These are phyloP conservation scores for Balaeniceps rex DNA, from an alignment of 2,113 vertebrate species.

Conservation along the genomic window DNA sequence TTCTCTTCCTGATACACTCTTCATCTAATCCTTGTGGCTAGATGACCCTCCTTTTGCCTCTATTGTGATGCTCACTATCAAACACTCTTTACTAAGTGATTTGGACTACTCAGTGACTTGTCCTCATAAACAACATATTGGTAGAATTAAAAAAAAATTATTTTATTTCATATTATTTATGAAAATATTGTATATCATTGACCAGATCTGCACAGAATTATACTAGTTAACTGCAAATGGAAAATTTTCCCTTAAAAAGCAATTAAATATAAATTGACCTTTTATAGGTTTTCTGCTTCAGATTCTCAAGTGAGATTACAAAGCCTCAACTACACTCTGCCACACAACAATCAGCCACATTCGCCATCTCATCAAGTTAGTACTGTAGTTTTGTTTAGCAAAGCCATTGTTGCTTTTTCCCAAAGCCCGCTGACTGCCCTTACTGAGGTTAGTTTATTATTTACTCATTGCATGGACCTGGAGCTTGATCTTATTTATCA, in stretches of 20 bases:
- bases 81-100: background rate
- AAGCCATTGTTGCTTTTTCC: background rate
- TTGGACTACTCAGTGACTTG: background rate
- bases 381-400: background rate
- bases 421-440: background rate
- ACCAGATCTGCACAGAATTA: background rate
- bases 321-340: background rate
- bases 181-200: background rate
- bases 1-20: background rate
- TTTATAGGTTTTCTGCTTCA: background rate
- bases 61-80: background rate
- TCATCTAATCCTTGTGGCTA: background rate
- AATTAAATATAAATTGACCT: background rate
- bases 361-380: background rate
- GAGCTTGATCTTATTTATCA: background rate
- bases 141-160: background rate
- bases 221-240: background rate
- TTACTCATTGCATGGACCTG: background rate
- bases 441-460: background rate
- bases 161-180: background rate
- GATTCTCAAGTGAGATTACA: background rate
- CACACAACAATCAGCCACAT: background rate
- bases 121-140: background rate
- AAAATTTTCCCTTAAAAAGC: background rate
- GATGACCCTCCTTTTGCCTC: background rate